phyloP scores from a whole-genome alignment of 2,797 vertebrate species.

The Bucorvus abyssinicus region DNA sequence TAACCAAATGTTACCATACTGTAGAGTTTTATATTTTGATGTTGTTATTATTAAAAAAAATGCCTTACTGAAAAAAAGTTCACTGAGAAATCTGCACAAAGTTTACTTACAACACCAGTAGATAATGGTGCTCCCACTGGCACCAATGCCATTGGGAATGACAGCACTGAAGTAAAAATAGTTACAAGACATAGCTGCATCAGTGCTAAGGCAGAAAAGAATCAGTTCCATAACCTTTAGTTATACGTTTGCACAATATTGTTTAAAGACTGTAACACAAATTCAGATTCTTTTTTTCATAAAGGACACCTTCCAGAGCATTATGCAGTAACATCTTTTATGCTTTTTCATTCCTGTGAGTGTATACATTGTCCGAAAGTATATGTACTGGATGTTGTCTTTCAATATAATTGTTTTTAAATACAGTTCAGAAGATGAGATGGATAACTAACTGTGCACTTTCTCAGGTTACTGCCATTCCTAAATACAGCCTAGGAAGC shows the following conservation, averaged over 20 bases:
- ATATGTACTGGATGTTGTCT: not conserved
- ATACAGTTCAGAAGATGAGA: not conserved
- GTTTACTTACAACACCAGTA: not conserved
- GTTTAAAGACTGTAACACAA: not conserved
- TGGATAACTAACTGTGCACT: not conserved
- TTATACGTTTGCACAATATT: not conserved
- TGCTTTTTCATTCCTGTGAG: not conserved
- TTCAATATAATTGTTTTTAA: not conserved
- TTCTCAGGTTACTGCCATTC: not conserved
- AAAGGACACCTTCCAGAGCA: not conserved
- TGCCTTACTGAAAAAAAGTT: not conserved
- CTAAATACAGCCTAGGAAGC: not conserved
- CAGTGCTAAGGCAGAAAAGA: not conserved
- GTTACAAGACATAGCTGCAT: not conserved
- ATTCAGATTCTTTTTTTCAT: not conserved
- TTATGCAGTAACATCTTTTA: not conserved
- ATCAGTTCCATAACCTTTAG: not conserved
- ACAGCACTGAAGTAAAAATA: not conserved
- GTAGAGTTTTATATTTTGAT: not conserved
- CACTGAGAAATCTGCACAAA: not conserved
- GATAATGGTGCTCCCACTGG: not conserved
- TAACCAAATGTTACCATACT: not conserved
- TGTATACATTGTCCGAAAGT: not conserved
- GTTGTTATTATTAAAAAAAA: not conserved
- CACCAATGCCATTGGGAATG: not conserved